phyloP scores from a whole-genome alignment of 1,140 invertebrate genomes.

The Apis laboriosa region DNA sequence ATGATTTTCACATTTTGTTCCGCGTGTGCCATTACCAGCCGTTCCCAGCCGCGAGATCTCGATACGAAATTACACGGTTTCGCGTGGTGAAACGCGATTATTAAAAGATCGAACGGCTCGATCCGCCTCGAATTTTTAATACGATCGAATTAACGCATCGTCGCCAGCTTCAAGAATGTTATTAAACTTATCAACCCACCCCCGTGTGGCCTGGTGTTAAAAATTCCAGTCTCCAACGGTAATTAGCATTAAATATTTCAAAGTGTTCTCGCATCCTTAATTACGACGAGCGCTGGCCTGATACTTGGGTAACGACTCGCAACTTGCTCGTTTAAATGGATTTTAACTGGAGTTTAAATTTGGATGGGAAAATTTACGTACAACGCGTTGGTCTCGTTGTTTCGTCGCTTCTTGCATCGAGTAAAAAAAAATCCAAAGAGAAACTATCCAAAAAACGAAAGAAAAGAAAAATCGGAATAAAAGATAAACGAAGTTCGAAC shows the following conservation, averaged over 20 bases:
- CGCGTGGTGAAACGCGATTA: background rate
- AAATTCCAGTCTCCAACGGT: background rate
- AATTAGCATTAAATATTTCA: constrained; percentile 1
- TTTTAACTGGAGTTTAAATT: background rate
- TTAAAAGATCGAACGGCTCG: background rate
- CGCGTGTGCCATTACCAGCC: background rate
- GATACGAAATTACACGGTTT: background rate
- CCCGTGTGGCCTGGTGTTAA: background rate
- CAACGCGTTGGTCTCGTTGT: background rate
- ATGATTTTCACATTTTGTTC: constrained; percentile 3
- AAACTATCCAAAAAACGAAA: background rate
- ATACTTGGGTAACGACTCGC: background rate
- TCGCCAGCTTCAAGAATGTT: background rate
- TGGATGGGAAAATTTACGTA: background rate
- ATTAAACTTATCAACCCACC: background rate
- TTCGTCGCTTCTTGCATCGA: too few species aligned
- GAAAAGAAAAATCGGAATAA: too few species aligned
- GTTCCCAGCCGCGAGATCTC: background rate
- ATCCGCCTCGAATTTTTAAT: background rate
- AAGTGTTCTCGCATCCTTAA: background rate
- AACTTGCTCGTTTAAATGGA: background rate
- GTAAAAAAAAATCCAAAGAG: background rate
- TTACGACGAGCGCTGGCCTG: too few species aligned
- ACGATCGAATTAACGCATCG: background rate
- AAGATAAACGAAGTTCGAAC: background rate